Base-by-base conservation (phyloP, 1,140 invertebrate genomes). In the Zaprionus inermis region DNA sequence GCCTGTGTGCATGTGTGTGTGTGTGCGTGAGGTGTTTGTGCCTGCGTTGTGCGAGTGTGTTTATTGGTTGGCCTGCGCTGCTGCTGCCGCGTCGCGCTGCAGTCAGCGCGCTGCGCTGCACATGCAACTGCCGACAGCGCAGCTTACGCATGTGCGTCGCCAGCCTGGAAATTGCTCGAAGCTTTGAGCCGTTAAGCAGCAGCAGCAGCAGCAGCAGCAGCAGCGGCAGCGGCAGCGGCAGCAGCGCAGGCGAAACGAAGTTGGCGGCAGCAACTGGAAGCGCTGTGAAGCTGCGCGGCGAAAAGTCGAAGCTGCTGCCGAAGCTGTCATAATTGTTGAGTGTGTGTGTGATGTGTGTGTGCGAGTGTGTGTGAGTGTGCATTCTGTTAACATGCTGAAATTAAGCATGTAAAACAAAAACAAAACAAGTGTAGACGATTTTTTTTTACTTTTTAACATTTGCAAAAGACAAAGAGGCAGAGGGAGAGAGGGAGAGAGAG, bases 111-210 rank as follows among this genome's bases (percentile, higher is more conserved):
- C 24, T 70, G 64, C 60, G 69, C 28, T 20, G 55, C 24, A 54
- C 55, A 60, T 73, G 71, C 71, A 68, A 58, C 57, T 69, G 66
- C 28, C 66, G 72, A 69, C 72, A 56, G 66, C 72, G 72, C 72
- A 61, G 66, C 65, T 68, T 66, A 74, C 72, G 72, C 72, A 74
- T 74, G 65, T 74, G 72, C 65, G 71, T 73, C 24, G 24, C 4
- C 71, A 55, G 65, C 66, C 61, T 69, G 72, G 41, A 74, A 74
- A 61, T 52, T 66, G 68, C 72, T 74, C 51, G 58, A 61, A 74
- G 58, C 71, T 67, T 60, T 66, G 63, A 65, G 38, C 56, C 34
- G 55, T 54, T 49, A 12, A 36, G 24, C 70, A 24, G 49, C 60
- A 56, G 61, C 55, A 16, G 44, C 44, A 49, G 10, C 44, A 12